Base-by-base conservation (phyloP, 1,140 invertebrate species). In the Caerostris extrusa region DNA sequence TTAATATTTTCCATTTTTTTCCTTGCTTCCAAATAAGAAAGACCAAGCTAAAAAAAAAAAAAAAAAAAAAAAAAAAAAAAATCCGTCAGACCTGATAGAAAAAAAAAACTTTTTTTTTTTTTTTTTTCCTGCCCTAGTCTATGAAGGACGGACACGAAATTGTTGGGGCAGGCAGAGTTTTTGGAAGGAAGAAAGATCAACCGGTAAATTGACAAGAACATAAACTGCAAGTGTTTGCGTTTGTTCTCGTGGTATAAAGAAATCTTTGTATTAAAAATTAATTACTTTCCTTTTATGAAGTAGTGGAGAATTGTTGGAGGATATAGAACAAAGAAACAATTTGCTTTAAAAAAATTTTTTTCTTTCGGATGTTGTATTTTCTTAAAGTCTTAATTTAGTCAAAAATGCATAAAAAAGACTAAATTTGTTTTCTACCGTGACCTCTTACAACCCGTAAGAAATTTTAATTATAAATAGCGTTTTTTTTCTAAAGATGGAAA, bases 1-100 rank as follows among this genome's bases (percentile, higher is more conserved):
- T 90, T 90, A 90, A 90, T 90, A 90, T 90, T 90, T 90, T 58
- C 61, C 82, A 61, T n/a, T 55, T 57, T 89, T 64, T 64, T 19
- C 60, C 58, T 34, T 64, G 19, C 56, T 56, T 34, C 53, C 6
- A 34, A 83, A 83, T 83, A 58, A 83, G 77, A 83, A 17, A 34
- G 60, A 12, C 12, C 10, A 12, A n/a, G n/a, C n/a, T n/a, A n/a
- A 57, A 57, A 55, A 12, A 57, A 64, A 87, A 34, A 34, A 34
- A 34, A 34, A 34, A 34, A 34, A 34, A 34, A 34, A 34, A 34
- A 34, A 34, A 34, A 34, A 34, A 87, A 87, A 87, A 87, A 64
- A 60, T 4, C 6, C 50, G 57, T 87, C 56, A 50, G 64, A 64
- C 64, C 60, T n/a, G 60, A 64, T 64, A 64, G 19, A 55, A 12